Evolutionary conservation across 2,888 invertebrate genomes (phyloP), one percentile per base, ranked within the genome.

Genomic region (Spodoptera exigua): DNA sequence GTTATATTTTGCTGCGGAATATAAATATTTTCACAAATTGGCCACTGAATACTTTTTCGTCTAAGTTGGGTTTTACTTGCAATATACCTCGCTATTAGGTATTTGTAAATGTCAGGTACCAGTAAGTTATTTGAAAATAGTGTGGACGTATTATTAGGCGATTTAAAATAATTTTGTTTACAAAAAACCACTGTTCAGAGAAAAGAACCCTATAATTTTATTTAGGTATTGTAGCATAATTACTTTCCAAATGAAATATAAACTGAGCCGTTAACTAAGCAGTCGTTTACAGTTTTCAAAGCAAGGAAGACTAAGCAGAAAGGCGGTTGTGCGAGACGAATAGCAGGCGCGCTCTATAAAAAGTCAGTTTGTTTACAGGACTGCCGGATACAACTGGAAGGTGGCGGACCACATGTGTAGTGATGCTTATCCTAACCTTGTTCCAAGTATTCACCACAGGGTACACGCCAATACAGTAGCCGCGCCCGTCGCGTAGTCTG

Each of bases 291-390:
- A 78, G 66, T 80, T 83, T 83, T 69, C 69, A 74, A 72, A 75
- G 74, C 70, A 79, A 79, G 81, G 78, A 81, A 80, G 78, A 83
- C 75, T 83, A 79, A 81, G 78, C 80, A 79, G 79, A 56, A 61
- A 76, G 80, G 74, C 70, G 78, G 75, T 80, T 80, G 83, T 74
- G 83, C 78, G 85, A 89, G 90, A 90, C 86, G 87, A 84, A 88
- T 80, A 78, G 84, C 90, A 89, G 89, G 81, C 90, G 71, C 79
- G 83, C 83, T 89, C 91, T 92, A 92, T 92, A 92, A 93, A 92
- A 92, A 92, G 88, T 89, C 79, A 61, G 87, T 87, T 86, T 92
- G 91, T 93, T 92, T 92, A 93, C 86, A 83, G 72, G 81, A 79
- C 76, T 76, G 82, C 87, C 85, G 92, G 90, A 92, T 91, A 86